Evolutionary conservation across 2,888 invertebrate species (phyloP), one percentile per base, ranked within the genome.

Genomic region (Tribolium freemani): DNA sequence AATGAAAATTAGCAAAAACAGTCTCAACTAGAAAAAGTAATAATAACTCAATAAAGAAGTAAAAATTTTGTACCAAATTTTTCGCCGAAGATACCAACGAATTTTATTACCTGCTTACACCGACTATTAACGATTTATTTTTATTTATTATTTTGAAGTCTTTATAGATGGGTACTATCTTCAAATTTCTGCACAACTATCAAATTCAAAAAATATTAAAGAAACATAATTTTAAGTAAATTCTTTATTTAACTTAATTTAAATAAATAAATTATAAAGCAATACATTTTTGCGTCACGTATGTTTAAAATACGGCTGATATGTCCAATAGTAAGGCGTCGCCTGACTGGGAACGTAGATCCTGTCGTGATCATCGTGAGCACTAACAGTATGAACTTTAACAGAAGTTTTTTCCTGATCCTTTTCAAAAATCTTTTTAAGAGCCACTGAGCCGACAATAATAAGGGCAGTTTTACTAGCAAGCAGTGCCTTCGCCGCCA

Each of bases 391-490:
- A 80, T 92, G 92, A 60, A 93, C 92, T 84, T 92, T 92, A 87
- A 92, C 90, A 2, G 79, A 75, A 76, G 91, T 90, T 83, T 91
- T 90, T 75, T 90, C 90, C 73, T 90, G 88, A 77, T 92, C 91
- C 76, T 91, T 91, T 73, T 92, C 90, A 87, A 93, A 92, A 76
- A 93, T 88, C 84, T 93, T 93, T 87, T 92, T 93, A 78, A 93
- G 85, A 16, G 85, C 92, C 79, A 93, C 91, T 71, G 93, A 91
- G 66, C 92, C 91, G 73, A 93, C 91, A 78, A 93, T 92, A 72
- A 93, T 91, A 70, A 93, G 85, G 1, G 93, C 93, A 56, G 93
- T 91, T 84, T 93, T 93, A 84, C 92, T 92, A 77, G 93, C 91
- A 74, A 93, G 90, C 75, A 93, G 87, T 38, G 93, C 92, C 84